A percentile compares a stretch with the other conserved stretches of the same genome.
These are phyloP conservation scores for Erithacus rubecula DNA, from an alignment of 2,797 vertebrate genomes.

Conservation along the genomic window DNA sequence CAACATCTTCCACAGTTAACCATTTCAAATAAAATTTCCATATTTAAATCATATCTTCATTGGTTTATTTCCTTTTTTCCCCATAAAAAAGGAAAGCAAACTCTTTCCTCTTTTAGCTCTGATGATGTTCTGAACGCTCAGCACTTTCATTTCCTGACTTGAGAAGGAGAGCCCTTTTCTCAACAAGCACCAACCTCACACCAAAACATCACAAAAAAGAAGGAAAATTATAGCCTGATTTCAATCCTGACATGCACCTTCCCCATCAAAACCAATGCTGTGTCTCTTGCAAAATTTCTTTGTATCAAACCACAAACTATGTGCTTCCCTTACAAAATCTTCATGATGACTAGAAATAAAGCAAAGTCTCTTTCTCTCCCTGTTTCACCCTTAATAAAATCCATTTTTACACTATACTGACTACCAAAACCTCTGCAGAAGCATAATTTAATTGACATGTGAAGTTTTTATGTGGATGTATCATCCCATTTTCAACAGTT, in stretches of 20 bases:
- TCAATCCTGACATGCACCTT: neutral
- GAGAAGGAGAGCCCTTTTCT: neutral
- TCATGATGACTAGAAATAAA: neutral
- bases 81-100: neutral
- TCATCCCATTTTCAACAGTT: neutral
- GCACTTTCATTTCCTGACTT: neutral
- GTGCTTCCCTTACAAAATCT: neutral
- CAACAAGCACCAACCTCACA: neutral
- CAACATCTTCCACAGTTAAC: neutral
- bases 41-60: neutral
- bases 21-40: neutral
- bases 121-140: neutral
- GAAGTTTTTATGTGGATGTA: neutral
- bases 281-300: neutral
- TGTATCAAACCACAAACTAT: neutral
- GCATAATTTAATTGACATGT: neutral
- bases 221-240: rapidly evolving
- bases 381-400: neutral
- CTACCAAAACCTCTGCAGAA: neutral
- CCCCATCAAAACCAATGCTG: neutral
- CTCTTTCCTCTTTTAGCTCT: neutral
- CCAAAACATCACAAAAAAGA: neutral
- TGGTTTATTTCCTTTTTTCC: neutral
- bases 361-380: neutral
- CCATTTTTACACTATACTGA: neutral